Percentiles rank a stretch among this genome's conserved stretches.
phyloP scores from a whole-genome alignment of 2,888 invertebrate species.

The Linhomoeus sp. region DNA sequence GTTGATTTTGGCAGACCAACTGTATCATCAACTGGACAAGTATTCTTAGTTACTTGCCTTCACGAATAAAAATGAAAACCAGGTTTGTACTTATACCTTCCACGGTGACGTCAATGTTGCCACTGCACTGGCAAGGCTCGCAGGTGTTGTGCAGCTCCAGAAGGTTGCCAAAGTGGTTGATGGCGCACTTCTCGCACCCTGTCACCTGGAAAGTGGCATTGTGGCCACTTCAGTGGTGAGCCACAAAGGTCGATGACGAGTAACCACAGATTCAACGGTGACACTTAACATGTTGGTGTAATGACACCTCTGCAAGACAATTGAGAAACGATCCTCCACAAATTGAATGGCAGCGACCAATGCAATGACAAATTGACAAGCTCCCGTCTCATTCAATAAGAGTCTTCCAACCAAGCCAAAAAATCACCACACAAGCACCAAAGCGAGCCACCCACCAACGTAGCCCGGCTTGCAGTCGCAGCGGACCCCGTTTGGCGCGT shows the following conservation, averaged over 20 bases:
- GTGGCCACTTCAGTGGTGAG: too few relatives aligned
- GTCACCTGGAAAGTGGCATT: too few relatives aligned
- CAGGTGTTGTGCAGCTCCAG: conserved; percentile 47
- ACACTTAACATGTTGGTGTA: too few relatives aligned
- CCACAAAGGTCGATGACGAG: too few relatives aligned
- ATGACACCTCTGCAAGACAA: too few relatives aligned
- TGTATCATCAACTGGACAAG: too few relatives aligned
- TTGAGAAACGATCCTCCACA: too few relatives aligned
- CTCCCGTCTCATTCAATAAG: neutral
- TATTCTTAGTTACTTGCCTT: too few relatives aligned
- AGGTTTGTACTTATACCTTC: too few relatives aligned
- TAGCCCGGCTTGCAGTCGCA: conserved; percentile 36
- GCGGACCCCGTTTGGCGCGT: conserved; percentile 62
- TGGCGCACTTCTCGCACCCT: conserved; percentile 79
- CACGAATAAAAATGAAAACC: too few relatives aligned
- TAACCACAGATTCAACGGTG: too few relatives aligned
- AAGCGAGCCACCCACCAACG: conserved; percentile 13
- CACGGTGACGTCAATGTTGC: conserved; percentile 63
- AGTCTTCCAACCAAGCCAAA: neutral
- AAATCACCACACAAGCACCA: neutral
- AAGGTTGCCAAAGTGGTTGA: conserved; percentile 86
- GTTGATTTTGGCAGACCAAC: too few relatives aligned
- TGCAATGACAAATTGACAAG: neutral
- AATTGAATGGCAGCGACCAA: neutral
- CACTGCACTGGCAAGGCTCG: conserved; percentile 67